phyloP scores from a whole-genome alignment of 2,888 invertebrate genomes.

The Seladonia tumulorum region DNA sequence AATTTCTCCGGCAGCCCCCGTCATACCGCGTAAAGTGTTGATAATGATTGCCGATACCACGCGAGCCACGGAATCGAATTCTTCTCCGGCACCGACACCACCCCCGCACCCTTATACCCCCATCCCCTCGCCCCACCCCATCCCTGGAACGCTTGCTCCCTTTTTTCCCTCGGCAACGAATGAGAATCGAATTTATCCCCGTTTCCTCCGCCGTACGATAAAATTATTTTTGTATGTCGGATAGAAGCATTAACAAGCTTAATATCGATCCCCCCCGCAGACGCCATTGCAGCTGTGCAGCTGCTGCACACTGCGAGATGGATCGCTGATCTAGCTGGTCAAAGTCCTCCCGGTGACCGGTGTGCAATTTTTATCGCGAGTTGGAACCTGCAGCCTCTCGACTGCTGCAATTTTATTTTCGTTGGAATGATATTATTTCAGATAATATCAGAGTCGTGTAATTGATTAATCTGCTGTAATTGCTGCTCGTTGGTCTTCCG shows the following conservation, averaged over 20 bases:
- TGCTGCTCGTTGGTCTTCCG: background rate
- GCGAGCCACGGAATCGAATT: constrained; percentile 42
- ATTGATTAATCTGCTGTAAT: too few relatives aligned
- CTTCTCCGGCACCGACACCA: background rate
- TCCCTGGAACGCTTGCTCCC: background rate
- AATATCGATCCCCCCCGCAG: constrained; percentile 36
- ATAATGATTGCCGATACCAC: constrained; percentile 56
- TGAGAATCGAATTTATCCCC: constrained; percentile 41
- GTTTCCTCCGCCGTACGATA: background rate
- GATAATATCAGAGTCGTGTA: background rate
- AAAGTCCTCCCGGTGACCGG: background rate
- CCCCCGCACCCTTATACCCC: background rate
- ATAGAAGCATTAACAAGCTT: constrained; percentile 43
- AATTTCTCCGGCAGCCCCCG: constrained; percentile 27
- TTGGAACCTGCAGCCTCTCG: background rate
- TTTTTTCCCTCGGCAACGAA: constrained; percentile 18
- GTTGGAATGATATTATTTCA: background rate
- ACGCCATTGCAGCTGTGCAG: constrained; percentile 33
- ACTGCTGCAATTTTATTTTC: background rate
- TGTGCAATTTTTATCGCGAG: background rate
- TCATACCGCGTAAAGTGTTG: constrained; percentile 36
- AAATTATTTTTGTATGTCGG: constrained; percentile 49
- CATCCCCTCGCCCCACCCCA: background rate
- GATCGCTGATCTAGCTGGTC: constrained; percentile 7
- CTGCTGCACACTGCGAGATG: background rate